These are phyloP conservation scores for Elephantulus edwardii DNA, from an alignment of 2,113 vertebrate species.

Conservation along the genomic window DNA sequence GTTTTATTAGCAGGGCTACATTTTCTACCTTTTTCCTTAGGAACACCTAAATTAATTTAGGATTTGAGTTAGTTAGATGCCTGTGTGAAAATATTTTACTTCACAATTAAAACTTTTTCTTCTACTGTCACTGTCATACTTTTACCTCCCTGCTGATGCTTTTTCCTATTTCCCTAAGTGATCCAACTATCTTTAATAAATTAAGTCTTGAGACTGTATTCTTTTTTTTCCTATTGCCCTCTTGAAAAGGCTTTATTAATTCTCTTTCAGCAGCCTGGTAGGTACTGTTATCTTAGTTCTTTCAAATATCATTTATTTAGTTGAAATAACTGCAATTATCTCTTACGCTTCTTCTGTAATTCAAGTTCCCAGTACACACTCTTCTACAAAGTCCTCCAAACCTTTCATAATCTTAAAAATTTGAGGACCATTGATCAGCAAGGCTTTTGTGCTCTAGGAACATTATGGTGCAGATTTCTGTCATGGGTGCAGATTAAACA, in stretches of 20 bases:
- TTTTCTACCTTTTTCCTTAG: constrained; percentile 38
- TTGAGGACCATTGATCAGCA: not conserved
- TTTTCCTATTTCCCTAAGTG: not conserved
- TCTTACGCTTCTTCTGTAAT: constrained; percentile 9
- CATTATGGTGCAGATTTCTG: not conserved
- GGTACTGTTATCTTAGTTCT: not conserved
- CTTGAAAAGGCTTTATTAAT: not conserved
- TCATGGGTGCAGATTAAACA: not conserved
- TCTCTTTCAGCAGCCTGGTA: not conserved
- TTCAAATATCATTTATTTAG: constrained; percentile 22
- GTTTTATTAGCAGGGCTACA: constrained; percentile 5
- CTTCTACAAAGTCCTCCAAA: not conserved
- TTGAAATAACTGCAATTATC: not conserved
- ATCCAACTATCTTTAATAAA: constrained; percentile 39
- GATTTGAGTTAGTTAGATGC: not conserved
- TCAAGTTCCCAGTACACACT: not conserved
- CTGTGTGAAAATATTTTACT: constrained; percentile 10
- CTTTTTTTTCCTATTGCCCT: not conserved
- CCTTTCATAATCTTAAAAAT: not conserved
- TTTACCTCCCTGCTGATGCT: constrained; percentile 30
- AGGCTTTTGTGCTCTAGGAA: not conserved
- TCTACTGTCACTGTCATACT: not conserved
- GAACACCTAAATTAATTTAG: constrained; percentile 46
- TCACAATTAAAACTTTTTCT: not conserved
- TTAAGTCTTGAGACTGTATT: constrained; percentile 24